Conservation (phyloP, 35 echinoderm and acorn worm genomes). For the Apostichopus japonicus region DNA sequence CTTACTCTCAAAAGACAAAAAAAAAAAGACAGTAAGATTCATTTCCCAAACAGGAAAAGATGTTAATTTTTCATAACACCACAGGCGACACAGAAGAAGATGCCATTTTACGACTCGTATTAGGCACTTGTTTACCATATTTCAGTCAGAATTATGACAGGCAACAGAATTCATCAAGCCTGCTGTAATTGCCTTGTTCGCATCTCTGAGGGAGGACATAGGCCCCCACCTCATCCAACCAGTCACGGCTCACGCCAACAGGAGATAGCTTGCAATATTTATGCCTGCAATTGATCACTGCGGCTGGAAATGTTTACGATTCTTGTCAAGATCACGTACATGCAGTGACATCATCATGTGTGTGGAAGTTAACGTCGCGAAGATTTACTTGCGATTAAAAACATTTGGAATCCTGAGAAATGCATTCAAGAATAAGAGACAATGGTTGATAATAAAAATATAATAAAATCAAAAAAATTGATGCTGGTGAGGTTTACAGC, state of each 20-base stretch:
- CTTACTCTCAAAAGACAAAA: background rate
- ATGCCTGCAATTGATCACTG: conserved; percentile 27
- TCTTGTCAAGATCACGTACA: conserved; percentile 29
- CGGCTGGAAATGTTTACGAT: conserved; percentile 11
- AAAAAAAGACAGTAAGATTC: background rate
- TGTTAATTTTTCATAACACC: conserved; percentile 30
- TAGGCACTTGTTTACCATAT: conserved; percentile 34
- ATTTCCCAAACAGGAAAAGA: background rate
- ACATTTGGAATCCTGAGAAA: background rate
- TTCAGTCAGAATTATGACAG: conserved; percentile 47
- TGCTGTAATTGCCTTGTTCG: background rate
- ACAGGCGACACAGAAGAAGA: background rate
- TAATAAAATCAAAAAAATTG: no score
- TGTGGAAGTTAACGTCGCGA: background rate
- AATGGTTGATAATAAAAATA: no score
- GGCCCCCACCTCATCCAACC: background rate
- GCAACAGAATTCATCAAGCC: background rate
- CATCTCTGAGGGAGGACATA: background rate
- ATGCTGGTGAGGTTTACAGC: no score
- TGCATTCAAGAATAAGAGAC: no score
- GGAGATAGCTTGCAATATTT: conserved; percentile 1
- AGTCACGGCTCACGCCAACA: conserved; percentile 23
- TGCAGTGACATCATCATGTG: background rate
- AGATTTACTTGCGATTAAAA: background rate
- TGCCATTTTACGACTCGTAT: background rate